Conservation (phyloP, 2,113 vertebrate genomes). For the Sciurus niger region DNA sequence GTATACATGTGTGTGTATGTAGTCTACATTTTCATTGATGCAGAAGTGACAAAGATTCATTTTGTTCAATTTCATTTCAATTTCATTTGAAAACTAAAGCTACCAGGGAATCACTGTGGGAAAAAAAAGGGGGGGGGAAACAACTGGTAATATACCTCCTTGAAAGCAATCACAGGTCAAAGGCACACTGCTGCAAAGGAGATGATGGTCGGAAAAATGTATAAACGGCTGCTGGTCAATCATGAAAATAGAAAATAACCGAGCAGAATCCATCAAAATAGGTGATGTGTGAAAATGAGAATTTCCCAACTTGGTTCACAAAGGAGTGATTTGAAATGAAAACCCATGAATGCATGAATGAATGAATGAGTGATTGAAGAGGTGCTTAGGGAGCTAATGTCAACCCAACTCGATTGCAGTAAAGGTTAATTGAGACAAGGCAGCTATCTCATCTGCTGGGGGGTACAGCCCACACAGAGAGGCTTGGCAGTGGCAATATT, state of each 20-base stretch:
- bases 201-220: slow-evolving; percentile 78
- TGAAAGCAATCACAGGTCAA: slow-evolving; percentile 76
- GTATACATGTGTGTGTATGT: background rate
- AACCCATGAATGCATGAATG: slow-evolving; percentile 83
- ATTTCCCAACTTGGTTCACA: slow-evolving; percentile 84
- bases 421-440: slow-evolving; percentile 85
- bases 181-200: slow-evolving; percentile 70
- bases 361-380: slow-evolving; percentile 83
- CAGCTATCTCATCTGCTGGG: slow-evolving; percentile 75
- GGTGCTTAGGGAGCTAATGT: slow-evolving; percentile 82
- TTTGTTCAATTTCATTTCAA: slow-evolving; percentile 80
- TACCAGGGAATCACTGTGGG: slow-evolving; percentile 47
- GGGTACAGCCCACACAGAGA: slow-evolving; percentile 49
- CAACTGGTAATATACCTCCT: slow-evolving; percentile 61
- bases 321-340: slow-evolving; percentile 84
- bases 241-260: slow-evolving; percentile 85
- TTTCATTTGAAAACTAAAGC: slow-evolving; percentile 78
- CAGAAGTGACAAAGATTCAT: slow-evolving; percentile 73
- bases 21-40: slow-evolving; percentile 64
- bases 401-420: slow-evolving; percentile 77
- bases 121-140: background rate
- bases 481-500: slow-evolving; percentile 47
- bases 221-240: slow-evolving; percentile 81
- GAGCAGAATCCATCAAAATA: slow-evolving; percentile 84
- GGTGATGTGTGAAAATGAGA: slow-evolving; percentile 85